Percentiles rank a stretch among this genome's conserved stretches.
These are phyloP conservation scores for Cyprinella venusta DNA, from an alignment of 2,797 vertebrate species.

Conservation along the genomic window DNA sequence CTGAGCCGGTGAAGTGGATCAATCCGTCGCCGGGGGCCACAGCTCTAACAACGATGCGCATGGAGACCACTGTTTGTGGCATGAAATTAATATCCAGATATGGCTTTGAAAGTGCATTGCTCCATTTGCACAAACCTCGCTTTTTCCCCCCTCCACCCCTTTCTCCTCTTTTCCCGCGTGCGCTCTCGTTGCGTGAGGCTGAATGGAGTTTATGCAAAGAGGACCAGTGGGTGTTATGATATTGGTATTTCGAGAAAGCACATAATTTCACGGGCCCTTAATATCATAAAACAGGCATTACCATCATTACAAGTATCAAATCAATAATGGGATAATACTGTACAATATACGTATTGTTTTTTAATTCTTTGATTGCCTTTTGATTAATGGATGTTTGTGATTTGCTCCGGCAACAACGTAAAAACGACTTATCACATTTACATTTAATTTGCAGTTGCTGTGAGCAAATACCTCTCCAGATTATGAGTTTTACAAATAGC, in stretches of 20 bases:
- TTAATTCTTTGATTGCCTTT: slow-evolving; percentile 56
- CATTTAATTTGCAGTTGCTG: slow-evolving; percentile 58
- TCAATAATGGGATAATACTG: slow-evolving; percentile 53
- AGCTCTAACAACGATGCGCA: slow-evolving; percentile 86
- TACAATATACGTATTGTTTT: slow-evolving; percentile 43
- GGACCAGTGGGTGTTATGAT: slow-evolving; percentile 48
- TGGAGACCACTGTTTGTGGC: slow-evolving; percentile 84
- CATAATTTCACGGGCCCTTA: slow-evolving; percentile 55
- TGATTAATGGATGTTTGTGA: slow-evolving; percentile 56
- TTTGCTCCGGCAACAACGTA: slow-evolving; percentile 36
- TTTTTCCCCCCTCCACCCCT: slow-evolving; percentile 11
- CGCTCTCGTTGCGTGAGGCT: slow-evolving; percentile 16
- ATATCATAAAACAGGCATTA: slow-evolving; percentile 60
- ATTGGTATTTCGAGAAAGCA: slow-evolving; percentile 54
- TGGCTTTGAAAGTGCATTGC: slow-evolving; percentile 49
- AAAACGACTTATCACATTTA: slow-evolving; percentile 55
- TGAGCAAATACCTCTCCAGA: slow-evolving; percentile 55
- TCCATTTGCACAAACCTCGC: slow-evolving; percentile 45
- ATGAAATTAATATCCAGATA: slow-evolving; percentile 83
- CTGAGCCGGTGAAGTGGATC: slow-evolving; percentile 92
- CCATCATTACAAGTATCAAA: slow-evolving; percentile 59
- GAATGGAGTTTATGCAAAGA: slow-evolving; percentile 51
- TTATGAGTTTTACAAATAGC: slow-evolving; percentile 64
- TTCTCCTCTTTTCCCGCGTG: slow-evolving; percentile 10
- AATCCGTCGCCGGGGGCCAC: slow-evolving; percentile 89